A percentile compares a stretch with the other conserved stretches of the same genome.
Conservation (phyloP, 2,797 vertebrate genomes). For the Myiotriccus ornatus region DNA sequence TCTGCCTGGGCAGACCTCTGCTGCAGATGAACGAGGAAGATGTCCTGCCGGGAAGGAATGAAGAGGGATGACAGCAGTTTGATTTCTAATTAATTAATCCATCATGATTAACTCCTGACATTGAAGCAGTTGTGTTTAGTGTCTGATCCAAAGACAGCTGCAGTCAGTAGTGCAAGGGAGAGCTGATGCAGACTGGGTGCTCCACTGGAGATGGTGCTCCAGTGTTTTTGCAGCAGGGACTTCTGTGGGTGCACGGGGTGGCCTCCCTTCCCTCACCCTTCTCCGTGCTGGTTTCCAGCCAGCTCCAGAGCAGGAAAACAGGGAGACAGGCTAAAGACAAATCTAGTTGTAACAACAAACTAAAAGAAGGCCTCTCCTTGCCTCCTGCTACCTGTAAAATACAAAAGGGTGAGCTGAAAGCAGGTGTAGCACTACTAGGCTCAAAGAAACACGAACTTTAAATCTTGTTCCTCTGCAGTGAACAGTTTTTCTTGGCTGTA, state of each 20-base stretch:
- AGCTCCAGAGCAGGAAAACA: not conserved
- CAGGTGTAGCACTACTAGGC: not conserved
- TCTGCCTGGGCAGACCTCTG: not conserved
- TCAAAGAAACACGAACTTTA: not conserved
- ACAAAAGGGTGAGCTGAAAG: not conserved
- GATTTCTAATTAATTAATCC: not conserved
- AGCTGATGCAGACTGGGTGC: not conserved
- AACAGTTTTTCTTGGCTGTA: not conserved
- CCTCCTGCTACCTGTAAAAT: not conserved
- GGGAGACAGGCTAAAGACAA: not conserved
- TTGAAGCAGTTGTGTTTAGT: not conserved
- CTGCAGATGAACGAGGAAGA: not conserved
- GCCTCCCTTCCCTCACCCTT: not conserved
- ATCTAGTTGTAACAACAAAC: not conserved
- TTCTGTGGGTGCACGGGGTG: rapidly evolving
- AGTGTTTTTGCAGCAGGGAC: not conserved
- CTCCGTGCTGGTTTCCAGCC: not conserved
- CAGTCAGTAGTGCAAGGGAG: not conserved
- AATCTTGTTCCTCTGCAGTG: not conserved
- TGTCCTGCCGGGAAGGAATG: not conserved
- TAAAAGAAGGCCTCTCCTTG: not conserved
- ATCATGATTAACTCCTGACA: not conserved
- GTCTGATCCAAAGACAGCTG: not conserved
- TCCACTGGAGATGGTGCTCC: not conserved
- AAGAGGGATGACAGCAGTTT: not conserved